These are phyloP conservation scores for Manacus vitellinus DNA, from an alignment of 2,113 vertebrate genomes.

Conservation along the genomic window DNA sequence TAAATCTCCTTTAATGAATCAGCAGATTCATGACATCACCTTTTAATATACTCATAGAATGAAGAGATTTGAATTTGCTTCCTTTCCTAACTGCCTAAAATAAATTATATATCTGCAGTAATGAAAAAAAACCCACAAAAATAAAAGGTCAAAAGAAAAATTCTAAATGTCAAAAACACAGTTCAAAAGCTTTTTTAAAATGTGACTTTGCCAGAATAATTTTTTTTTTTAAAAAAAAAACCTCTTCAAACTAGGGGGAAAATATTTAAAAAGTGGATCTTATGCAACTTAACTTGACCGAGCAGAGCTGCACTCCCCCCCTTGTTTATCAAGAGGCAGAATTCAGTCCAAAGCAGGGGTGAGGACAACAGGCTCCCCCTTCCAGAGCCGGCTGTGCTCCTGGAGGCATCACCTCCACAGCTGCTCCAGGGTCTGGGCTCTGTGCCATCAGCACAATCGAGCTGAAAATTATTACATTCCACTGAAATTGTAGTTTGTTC, in stretches of 20 bases:
- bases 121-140: background rate
- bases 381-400: background rate
- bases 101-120: background rate
- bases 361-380: background rate
- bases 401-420: rapidly evolving
- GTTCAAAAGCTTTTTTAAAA: background rate
- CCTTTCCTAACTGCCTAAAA: background rate
- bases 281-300: rapidly evolving
- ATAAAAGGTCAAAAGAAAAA: background rate
- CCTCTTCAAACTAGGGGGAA: rapidly evolving
- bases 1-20: background rate
- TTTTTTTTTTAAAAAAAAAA: background rate
- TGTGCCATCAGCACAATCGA: background rate
- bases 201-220: background rate
- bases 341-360: rapidly evolving
- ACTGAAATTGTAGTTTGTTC: background rate
- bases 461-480: background rate
- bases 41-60: background rate
- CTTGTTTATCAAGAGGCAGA: background rate
- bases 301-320: background rate
- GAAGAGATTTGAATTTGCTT: background rate
- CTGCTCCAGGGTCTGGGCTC: background rate
- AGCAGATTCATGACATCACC: background rate
- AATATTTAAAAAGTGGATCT: background rate
- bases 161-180: background rate